phyloP scores from a whole-genome alignment of 2,113 vertebrate genomes.

The Microtus oregoni region DNA sequence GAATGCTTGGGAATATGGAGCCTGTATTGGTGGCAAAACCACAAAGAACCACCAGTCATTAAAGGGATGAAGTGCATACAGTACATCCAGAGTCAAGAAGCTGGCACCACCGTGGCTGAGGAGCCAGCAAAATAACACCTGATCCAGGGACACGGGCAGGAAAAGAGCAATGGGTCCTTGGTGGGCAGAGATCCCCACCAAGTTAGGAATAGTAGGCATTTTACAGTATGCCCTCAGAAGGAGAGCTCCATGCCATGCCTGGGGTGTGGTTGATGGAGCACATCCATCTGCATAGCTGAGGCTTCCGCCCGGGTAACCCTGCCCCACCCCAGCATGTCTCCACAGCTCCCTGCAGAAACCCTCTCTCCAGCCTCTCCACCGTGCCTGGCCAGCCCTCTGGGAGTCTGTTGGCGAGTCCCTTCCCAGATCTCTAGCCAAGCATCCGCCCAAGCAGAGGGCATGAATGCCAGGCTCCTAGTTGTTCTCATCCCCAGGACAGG shows the following conservation, averaged over 20 bases:
- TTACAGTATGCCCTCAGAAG: background rate
- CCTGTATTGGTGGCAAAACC: background rate
- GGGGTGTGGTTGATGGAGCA: background rate
- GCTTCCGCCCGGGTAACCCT: background rate
- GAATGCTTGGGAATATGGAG: background rate
- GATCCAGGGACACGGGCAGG: background rate
- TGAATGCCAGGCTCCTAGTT: background rate
- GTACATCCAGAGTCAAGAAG: background rate
- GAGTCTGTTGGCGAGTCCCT: accelerated
- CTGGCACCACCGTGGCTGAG: background rate
- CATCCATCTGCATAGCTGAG: background rate
- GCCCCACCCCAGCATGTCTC: background rate
- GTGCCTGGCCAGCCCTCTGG: background rate
- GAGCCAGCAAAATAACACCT: background rate
- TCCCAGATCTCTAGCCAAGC: background rate
- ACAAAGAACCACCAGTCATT: accelerated
- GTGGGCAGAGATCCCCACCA: accelerated
- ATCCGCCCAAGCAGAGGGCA: background rate
- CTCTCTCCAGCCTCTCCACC: background rate
- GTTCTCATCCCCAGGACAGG: background rate
- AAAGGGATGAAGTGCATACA: background rate
- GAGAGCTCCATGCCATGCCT: background rate
- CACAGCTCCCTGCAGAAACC: accelerated
- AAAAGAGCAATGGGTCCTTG: accelerated
- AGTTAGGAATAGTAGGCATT: background rate